phyloP scores from a whole-genome alignment of 2,888 invertebrate species.

The Agrenia bidenticulata region DNA sequence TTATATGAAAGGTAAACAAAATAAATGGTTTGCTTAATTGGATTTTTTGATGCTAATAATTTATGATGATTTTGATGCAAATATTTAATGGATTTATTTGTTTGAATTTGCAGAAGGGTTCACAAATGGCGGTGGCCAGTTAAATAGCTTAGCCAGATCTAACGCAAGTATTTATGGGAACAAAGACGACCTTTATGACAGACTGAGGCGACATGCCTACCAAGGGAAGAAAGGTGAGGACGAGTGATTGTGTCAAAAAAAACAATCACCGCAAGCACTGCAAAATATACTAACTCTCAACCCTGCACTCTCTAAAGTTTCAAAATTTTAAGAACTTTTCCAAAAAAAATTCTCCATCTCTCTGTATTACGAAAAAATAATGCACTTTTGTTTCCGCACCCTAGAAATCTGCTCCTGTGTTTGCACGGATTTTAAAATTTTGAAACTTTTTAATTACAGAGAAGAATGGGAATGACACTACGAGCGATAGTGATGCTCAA shows the following conservation, averaged over 20 bases:
- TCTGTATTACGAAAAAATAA: too few relatives aligned
- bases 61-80: too few relatives aligned
- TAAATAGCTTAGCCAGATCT: constrained; percentile 89
- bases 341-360: too few relatives aligned
- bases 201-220: constrained; percentile 91
- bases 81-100: constrained; percentile 23
- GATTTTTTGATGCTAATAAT: too few relatives aligned
- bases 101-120: constrained; percentile 61
- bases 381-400: constrained; percentile 1
- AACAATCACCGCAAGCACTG: too few relatives aligned
- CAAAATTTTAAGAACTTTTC: constrained; percentile 8
- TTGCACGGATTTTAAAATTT: constrained; percentile 29
- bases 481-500: constrained; percentile 55
- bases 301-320: background rate
- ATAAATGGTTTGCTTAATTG: too few relatives aligned
- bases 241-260: constrained; percentile 27
- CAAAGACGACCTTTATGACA: constrained; percentile 92
- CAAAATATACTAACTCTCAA: background rate
- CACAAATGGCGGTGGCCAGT: constrained; percentile 76
- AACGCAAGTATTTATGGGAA: constrained; percentile 93
- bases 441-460: constrained; percentile 47
- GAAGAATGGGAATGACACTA: constrained; percentile 54
- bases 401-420: too few relatives aligned
- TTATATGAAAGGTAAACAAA: constrained; percentile 74
- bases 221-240: constrained; percentile 86